Conservation (phyloP, 1,140 invertebrate genomes). For the Aphis craccivora region DNA sequence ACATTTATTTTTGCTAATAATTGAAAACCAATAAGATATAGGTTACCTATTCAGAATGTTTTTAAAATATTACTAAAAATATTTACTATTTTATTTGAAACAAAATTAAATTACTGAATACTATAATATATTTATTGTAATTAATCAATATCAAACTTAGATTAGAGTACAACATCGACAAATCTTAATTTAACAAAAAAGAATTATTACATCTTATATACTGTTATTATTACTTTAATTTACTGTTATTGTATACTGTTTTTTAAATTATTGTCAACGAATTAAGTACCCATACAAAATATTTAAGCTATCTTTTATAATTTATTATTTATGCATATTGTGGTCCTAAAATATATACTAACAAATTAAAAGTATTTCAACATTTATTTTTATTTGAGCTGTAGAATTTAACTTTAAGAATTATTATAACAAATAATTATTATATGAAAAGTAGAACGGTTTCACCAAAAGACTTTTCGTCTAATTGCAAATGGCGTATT, state of each 20-base stretch:
- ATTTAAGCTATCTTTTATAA: neutral
- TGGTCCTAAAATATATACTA: neutral
- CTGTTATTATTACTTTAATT: neutral
- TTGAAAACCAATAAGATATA: neutral
- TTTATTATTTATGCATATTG: slow-evolving; percentile 4
- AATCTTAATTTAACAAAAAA: neutral
- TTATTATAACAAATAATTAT: slow-evolving; percentile 25
- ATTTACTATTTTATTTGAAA: neutral
- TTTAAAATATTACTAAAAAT: neutral
- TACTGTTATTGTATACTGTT: neutral
- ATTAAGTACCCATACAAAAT: neutral
- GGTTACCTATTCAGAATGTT: neutral
- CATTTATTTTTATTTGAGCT: neutral
- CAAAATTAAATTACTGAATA: neutral
- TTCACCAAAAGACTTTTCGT: neutral
- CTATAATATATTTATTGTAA: neutral
- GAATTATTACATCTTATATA: neutral
- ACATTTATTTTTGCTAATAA: neutral
- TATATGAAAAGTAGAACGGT: neutral
- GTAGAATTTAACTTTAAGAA: slow-evolving; percentile 4
- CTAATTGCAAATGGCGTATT: slow-evolving; percentile 7
- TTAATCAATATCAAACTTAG: neutral
- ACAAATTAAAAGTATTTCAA: neutral
- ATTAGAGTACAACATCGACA: neutral
- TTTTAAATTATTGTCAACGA: neutral